Evolutionary conservation across 2,113 vertebrate species (phyloP).

Genomic region (Syngnathus typhle): DNA sequence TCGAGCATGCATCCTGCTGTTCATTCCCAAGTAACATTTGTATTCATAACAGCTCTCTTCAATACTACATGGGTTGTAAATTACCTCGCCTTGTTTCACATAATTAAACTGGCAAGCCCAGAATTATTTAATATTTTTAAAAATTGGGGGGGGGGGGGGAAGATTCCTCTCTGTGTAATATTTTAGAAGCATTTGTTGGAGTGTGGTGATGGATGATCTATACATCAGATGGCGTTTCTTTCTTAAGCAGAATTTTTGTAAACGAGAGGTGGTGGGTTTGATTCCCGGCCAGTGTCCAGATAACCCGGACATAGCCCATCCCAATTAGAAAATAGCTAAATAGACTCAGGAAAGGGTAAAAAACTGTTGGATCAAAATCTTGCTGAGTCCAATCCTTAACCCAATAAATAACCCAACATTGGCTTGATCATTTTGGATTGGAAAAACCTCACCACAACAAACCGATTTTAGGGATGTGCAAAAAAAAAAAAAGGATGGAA

Average conservation of each 20-base stretch:
- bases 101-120: slow-evolving; percentile 48
- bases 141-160: too few species aligned
- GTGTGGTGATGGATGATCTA: neutral
- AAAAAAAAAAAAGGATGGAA: neutral
- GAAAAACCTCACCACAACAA: neutral
- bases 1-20: neutral
- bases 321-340: too few species aligned
- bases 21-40: slow-evolving; percentile 22
- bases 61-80: slow-evolving; percentile 33
- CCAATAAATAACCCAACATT: too few species aligned
- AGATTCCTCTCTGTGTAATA: slow-evolving; percentile 7
- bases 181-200: slow-evolving; percentile 18
- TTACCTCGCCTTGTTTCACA: slow-evolving; percentile 37
- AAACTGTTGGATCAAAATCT: too few species aligned
- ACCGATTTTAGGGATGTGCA: neutral
- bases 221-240: slow-evolving; percentile 5
- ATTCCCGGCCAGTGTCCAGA: too few species aligned
- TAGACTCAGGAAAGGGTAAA: too few species aligned
- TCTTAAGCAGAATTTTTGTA: too few species aligned
- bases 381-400: too few species aligned
- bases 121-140: slow-evolving; percentile 3
- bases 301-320: too few species aligned
- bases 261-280: too few species aligned
- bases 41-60: slow-evolving; percentile 21
- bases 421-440: neutral